Evolutionary conservation across 1,140 invertebrate species (phyloP).

Genomic region (Macrocentrus cingulum): DNA sequence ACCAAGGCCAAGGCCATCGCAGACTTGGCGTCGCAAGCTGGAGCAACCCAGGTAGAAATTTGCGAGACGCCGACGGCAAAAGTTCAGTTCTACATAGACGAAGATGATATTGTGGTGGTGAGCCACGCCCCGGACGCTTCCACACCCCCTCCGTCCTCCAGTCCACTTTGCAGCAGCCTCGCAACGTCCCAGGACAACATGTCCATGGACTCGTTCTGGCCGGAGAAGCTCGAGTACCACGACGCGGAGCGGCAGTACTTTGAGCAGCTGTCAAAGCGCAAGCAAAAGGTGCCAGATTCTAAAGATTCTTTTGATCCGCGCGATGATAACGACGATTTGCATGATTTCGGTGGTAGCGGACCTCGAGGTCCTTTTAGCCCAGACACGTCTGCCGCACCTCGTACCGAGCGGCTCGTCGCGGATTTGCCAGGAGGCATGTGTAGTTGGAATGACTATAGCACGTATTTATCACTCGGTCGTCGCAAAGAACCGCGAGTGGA

Average conservation of each 20-base stretch:
- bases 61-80: conserved; percentile 32
- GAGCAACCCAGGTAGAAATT: conserved; percentile 24
- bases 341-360: conserved; percentile 58
- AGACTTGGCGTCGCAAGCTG: conserved; percentile 28
- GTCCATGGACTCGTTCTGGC: conserved; percentile 64
- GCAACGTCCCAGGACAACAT: no score
- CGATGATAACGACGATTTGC: conserved; percentile 64
- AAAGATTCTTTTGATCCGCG: conserved; percentile 48
- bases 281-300: conserved; percentile 24
- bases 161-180: no score
- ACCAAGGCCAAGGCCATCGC: conserved; percentile 26
- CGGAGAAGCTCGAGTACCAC: conserved; percentile 63
- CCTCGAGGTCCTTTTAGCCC: conserved; percentile 23
- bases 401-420: conserved; percentile 70
- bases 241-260: conserved; percentile 64
- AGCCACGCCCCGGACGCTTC: conserved; percentile 37
- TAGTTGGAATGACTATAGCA: conserved; percentile 82
- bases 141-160: no score
- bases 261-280: conserved; percentile 52
- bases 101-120: conserved; percentile 42
- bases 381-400: conserved; percentile 39
- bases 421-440: conserved; percentile 77
- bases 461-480: conserved; percentile 67
- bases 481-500: conserved; percentile 35
- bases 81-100: conserved; percentile 49